Evolutionary conservation across 2,888 invertebrate species (phyloP).

Genomic region (Acanthosepion lycidas): DNA sequence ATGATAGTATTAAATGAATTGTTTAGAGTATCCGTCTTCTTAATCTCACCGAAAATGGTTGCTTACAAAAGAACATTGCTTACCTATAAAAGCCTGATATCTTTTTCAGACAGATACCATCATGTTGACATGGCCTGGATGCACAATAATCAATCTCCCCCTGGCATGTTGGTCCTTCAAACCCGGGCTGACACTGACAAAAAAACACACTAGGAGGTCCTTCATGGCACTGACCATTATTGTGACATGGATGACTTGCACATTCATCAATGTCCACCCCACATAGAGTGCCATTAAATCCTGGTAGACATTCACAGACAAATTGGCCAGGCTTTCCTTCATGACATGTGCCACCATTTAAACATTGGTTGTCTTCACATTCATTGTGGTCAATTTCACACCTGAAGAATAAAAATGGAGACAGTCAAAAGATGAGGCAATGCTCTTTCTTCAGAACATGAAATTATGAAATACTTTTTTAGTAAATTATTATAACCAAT

Average conservation of each 20-base stretch:
- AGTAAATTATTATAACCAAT: no score
- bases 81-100: background rate
- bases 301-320: conserved; percentile 4
- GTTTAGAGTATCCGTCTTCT: no score
- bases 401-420: conserved; percentile 58
- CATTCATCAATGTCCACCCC: conserved; percentile 33
- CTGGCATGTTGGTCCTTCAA: conserved; percentile 33
- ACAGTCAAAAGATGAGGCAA: background rate
- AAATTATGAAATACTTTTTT: no score
- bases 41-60: background rate
- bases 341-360: background rate
- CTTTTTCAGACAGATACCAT: background rate
- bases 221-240: conserved; percentile 2
- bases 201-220: background rate
- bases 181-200: background rate
- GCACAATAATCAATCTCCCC: conserved; percentile 36
- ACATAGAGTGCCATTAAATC: conserved; percentile 37
- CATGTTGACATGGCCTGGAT: background rate
- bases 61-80: background rate
- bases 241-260: background rate
- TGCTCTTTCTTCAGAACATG: background rate
- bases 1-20: no score
- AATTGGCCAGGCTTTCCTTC: conserved; percentile 38
- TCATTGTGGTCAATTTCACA: conserved; percentile 53
- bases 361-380: conserved; percentile 50